Evolutionary conservation across 2,888 invertebrate species (phyloP).

Genomic region (Omphaloscelis lunosa): DNA sequence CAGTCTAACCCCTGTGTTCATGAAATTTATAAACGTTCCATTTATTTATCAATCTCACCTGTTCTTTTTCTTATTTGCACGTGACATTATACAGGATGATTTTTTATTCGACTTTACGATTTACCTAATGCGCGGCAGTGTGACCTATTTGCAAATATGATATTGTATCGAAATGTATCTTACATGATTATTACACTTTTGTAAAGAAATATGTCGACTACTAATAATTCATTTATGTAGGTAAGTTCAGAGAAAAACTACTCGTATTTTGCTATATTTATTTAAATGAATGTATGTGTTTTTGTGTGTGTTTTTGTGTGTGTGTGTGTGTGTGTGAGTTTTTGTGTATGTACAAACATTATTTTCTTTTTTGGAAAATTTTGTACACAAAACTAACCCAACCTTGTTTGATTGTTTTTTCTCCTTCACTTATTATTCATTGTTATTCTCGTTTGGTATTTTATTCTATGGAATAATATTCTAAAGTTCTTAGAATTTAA

Average conservation of each 20-base stretch:
- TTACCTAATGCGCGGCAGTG: background rate
- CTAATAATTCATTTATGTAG: background rate
- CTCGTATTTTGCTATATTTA: background rate
- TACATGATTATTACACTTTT: background rate
- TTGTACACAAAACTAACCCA: background rate
- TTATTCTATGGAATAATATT: constrained; percentile 1
- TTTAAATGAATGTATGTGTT: too few relatives aligned
- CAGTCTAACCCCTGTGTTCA: constrained; percentile 29
- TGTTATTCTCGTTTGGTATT: constrained; percentile 33
- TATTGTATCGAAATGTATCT: background rate
- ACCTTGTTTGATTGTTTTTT: background rate
- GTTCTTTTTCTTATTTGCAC: constrained; percentile 23
- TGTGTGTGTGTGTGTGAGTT: too few relatives aligned
- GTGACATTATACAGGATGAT: constrained; percentile 16
- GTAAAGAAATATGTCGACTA: background rate
- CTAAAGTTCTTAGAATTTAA: background rate
- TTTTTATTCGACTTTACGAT: background rate
- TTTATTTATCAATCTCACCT: constrained; percentile 40
- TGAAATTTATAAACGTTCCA: constrained; percentile 39
- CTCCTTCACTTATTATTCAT: constrained; percentile 15
- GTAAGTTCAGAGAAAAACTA: background rate
- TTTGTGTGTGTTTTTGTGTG: too few relatives aligned
- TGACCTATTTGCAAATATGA: background rate
- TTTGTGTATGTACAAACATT: background rate
- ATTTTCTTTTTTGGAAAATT: background rate